Evolutionary conservation across 2,888 invertebrate genomes (phyloP).

Genomic region (Harmothoe impar): DNA sequence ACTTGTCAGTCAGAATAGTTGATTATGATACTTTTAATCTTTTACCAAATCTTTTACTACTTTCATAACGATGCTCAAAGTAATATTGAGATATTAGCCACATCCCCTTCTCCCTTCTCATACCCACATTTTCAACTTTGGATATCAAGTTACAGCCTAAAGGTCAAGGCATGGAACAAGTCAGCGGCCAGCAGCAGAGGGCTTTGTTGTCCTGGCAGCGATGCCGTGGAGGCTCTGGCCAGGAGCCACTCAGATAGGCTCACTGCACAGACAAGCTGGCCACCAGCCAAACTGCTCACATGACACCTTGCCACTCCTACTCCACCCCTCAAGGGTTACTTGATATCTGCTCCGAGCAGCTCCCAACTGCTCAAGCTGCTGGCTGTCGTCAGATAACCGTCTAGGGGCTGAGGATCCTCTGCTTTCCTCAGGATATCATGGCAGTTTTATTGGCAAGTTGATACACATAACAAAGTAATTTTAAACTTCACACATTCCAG

Average conservation of each 20-base stretch:
- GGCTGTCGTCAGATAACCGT: too few species aligned
- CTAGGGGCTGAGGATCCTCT: too few species aligned
- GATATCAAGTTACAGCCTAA: background rate
- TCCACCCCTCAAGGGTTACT: background rate
- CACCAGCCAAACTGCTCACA: background rate
- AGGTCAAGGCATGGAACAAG: conserved; percentile 10
- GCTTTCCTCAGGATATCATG: too few species aligned
- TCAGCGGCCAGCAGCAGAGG: background rate
- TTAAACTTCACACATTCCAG: too few species aligned
- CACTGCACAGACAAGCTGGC: background rate
- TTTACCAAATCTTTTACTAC: too few species aligned
- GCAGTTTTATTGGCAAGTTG: too few species aligned
- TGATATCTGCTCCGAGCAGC: background rate
- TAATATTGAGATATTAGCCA: too few species aligned
- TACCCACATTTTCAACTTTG: background rate
- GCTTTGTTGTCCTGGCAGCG: background rate
- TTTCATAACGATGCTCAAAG: too few species aligned
- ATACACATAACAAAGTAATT: too few species aligned
- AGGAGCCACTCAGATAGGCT: background rate
- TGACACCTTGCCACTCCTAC: conserved; percentile 1
- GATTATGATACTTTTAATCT: too few species aligned
- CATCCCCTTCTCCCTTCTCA: too few species aligned
- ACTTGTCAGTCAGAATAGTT: too few species aligned
- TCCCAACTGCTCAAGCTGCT: background rate
- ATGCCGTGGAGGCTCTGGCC: background rate